Conservation (phyloP, 2,888 invertebrate genomes). For the Lapara coniferarum region DNA sequence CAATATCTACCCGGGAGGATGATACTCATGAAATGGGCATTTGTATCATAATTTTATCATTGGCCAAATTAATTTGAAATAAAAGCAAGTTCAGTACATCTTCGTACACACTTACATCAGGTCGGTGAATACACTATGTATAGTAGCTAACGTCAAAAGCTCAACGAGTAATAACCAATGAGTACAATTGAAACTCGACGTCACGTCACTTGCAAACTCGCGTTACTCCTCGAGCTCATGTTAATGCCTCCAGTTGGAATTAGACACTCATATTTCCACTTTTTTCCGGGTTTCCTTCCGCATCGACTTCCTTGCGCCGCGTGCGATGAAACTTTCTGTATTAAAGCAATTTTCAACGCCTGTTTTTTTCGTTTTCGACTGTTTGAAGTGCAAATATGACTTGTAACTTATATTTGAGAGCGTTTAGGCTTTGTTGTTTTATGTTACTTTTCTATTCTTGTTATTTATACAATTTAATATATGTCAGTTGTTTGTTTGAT, state of each 20-base stretch:
- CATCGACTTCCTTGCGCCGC: slow-evolving; percentile 34
- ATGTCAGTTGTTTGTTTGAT: no score
- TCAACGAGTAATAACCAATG: no score
- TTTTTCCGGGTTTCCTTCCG: slow-evolving; percentile 39
- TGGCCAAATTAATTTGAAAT: no score
- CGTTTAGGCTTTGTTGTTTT: neutral
- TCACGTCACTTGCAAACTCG: neutral
- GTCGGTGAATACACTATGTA: no score
- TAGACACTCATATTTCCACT: slow-evolving; percentile 52
- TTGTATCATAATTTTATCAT: no score
- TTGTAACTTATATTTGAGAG: neutral
- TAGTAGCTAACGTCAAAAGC: no score
- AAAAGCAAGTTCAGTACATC: no score
- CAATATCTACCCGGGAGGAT: no score
- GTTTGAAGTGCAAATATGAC: slow-evolving; percentile 11
- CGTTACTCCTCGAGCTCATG: slow-evolving; percentile 17
- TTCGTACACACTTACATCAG: no score
- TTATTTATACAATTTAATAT: no score
- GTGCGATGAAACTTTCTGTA: slow-evolving; percentile 41
- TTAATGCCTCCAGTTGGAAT: slow-evolving; percentile 32
- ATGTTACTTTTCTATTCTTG: neutral
- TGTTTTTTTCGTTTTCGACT: slow-evolving; percentile 32
- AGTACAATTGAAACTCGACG: neutral
- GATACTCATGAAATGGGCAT: no score
- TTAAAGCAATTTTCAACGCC: slow-evolving; percentile 45